phyloP scores from a whole-genome alignment of 2,797 vertebrate genomes.

The Erethizon dorsatum region DNA sequence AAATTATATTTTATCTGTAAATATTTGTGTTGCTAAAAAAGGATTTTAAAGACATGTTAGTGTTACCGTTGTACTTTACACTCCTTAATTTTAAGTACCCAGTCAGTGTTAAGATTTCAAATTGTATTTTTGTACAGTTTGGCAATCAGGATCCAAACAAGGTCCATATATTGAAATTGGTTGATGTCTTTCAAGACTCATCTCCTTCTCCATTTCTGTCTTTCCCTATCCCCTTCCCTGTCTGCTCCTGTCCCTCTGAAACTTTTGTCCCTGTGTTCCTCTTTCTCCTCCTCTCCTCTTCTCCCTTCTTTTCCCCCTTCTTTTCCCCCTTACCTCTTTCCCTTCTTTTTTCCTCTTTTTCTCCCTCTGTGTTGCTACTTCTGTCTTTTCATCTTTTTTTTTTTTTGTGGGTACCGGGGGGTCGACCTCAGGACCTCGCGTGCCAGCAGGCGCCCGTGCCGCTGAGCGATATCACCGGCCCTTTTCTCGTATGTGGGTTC shows the following conservation, averaged over 20 bases:
- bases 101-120: background rate
- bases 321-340: background rate
- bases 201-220: background rate
- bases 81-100: background rate
- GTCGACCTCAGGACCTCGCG: no score
- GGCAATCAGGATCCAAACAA: background rate
- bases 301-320: background rate
- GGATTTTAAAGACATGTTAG: background rate
- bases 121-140: background rate
- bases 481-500: no score
- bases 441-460: no score
- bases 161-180: background rate
- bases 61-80: background rate
- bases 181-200: background rate
- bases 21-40: constrained; percentile 34
- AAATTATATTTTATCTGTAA: constrained; percentile 36
- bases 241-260: no score
- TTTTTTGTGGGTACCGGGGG: no score
- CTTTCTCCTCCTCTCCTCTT: rapidly evolving
- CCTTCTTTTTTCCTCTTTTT: background rate
- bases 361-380: background rate
- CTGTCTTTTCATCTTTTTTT: background rate
- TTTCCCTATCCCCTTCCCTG: background rate
- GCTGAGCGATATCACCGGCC: no score
- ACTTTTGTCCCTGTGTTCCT: background rate